Percentiles rank a stretch among this genome's conserved stretches.
Evolutionary conservation across 1,140 invertebrate genomes (phyloP).

Genomic region (Meloidogyne floridensis): DNA sequence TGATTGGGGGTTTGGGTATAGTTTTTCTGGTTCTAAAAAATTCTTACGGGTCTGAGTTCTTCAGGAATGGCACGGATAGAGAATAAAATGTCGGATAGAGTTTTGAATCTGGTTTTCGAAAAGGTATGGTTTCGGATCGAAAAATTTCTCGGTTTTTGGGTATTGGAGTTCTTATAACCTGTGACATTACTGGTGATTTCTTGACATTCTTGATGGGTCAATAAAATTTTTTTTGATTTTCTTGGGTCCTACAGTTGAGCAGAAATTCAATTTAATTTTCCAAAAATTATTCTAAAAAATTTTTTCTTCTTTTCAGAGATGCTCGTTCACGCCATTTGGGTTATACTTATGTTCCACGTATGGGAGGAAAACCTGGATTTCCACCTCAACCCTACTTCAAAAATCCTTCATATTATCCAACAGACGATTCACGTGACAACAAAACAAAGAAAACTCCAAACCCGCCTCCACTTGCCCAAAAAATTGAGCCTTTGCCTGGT

Average conservation of each 20-base stretch:
- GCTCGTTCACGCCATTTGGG: slow-evolving; percentile 12
- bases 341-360: not conserved
- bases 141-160: too few species aligned
- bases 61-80: too few species aligned
- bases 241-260: not conserved
- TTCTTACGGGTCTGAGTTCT: too few species aligned
- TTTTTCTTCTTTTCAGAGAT: slow-evolving; percentile 7
- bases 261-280: too few species aligned
- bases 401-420: slow-evolving; percentile 26
- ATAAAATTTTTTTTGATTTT: too few species aligned
- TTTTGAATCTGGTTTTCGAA: too few species aligned
- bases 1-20: not conserved
- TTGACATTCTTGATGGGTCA: too few species aligned
- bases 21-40: too few species aligned
- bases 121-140: too few species aligned
- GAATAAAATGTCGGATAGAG: too few species aligned
- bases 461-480: slow-evolving; percentile 15
- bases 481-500: slow-evolving; percentile 22
- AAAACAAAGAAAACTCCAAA: not conserved
- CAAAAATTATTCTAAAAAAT: not conserved
- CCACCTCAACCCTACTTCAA: slow-evolving; percentile 27
- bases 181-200: too few species aligned
- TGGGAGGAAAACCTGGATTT: not conserved
- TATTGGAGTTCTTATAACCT: too few species aligned
- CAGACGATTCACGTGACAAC: not conserved